Conservation (phyloP, 2,888 invertebrate genomes). For the Rhynchonema sp. region DNA sequence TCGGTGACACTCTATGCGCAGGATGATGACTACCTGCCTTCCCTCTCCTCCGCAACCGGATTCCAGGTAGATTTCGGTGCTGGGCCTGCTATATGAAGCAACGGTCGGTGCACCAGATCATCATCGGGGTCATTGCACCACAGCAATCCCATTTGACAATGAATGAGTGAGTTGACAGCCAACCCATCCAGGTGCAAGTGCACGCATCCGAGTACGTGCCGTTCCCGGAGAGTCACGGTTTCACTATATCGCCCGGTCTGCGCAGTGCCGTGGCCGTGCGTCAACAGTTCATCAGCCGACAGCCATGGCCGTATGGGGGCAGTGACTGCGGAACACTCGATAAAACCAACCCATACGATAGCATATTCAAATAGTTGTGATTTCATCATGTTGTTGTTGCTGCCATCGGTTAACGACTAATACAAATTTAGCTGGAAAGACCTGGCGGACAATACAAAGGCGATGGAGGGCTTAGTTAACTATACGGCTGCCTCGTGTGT, state of each 20-base stretch:
- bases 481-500: no score
- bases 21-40: not conserved
- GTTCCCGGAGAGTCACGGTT: slow-evolving; percentile 6
- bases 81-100: no score
- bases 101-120: no score
- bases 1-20: not conserved
- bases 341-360: not conserved
- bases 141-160: no score
- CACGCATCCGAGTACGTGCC: slow-evolving; percentile 4
- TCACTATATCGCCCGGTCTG: slow-evolving; percentile 5
- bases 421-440: no score
- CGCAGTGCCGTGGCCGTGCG: slow-evolving; percentile 3
- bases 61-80: not conserved
- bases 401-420: no score
- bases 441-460: no score
- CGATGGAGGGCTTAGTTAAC: no score
- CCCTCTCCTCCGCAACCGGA: not conserved
- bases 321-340: slow-evolving; percentile 1
- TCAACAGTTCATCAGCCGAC: not conserved
- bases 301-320: slow-evolving; percentile 6
- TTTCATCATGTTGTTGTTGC: no score
- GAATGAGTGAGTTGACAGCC: no score
- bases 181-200: slow-evolving; percentile 4
- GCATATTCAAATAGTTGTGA: not conserved
- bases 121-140: no score